phyloP scores from a whole-genome alignment of 2,888 invertebrate genomes.

The Electrophaes corylata region DNA sequence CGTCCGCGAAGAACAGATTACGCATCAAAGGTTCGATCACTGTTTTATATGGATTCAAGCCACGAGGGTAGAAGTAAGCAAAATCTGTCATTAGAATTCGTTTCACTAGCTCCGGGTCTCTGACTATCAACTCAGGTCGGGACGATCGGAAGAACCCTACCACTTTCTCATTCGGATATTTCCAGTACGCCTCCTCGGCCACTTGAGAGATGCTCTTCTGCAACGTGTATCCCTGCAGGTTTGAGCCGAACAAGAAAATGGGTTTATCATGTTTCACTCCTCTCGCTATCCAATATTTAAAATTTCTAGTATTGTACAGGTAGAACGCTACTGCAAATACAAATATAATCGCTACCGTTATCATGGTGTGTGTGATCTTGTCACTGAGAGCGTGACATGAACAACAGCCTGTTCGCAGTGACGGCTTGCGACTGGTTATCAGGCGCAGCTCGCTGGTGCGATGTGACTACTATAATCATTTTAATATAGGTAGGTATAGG shows the following conservation, averaged over 20 bases:
- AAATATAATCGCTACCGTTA: conserved; percentile 25
- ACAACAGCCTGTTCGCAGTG: conserved; percentile 15
- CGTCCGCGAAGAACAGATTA: too few species aligned
- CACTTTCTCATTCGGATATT: conserved; percentile 57
- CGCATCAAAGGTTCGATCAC: too few species aligned
- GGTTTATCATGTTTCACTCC: conserved; percentile 61
- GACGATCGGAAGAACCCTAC: conserved; percentile 58
- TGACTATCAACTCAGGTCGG: conserved; percentile 54
- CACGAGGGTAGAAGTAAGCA: conserved; percentile 56
- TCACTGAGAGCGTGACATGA: neutral
- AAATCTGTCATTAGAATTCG: conserved; percentile 61
- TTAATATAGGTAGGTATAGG: too few species aligned
- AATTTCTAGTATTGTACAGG: conserved; percentile 56
- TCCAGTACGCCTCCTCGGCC: conserved; percentile 53
- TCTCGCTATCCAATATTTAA: conserved; percentile 54
- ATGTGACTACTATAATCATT: too few species aligned
- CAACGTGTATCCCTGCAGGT: conserved; percentile 42
- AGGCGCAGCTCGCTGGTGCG: neutral
- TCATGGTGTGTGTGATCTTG: conserved; percentile 27
- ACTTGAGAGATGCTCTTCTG: conserved; percentile 51
- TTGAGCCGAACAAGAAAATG: conserved; percentile 51
- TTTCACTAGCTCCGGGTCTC: conserved; percentile 61
- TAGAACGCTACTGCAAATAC: too few species aligned
- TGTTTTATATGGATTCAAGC: conserved; percentile 46
- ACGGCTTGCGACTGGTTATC: conserved; percentile 9